phyloP scores from a whole-genome alignment of 2,888 invertebrate species.

The Drosophila algonquin region DNA sequence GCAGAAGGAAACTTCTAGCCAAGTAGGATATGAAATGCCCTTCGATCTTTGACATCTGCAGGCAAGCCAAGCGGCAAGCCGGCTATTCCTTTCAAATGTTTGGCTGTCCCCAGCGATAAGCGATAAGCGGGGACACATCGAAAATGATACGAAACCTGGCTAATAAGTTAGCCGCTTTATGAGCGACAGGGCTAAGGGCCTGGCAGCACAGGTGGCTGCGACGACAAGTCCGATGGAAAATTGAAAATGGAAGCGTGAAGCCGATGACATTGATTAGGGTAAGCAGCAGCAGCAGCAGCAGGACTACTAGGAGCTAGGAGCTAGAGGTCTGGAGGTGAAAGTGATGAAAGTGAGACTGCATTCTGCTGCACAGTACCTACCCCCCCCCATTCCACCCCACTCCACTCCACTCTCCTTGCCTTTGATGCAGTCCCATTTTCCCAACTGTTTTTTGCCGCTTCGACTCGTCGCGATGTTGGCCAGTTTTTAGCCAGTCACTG shows the following conservation, averaged over 20 bases:
- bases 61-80: neutral
- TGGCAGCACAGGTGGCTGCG: constrained; percentile 39
- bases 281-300: constrained; percentile 36
- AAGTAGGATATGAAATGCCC: neutral
- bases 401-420: neutral
- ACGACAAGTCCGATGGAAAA: constrained; percentile 58
- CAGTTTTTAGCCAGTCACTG: constrained; percentile 62
- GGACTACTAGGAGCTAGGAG: constrained; percentile 8
- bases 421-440: constrained; percentile 12
- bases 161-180: constrained; percentile 69
- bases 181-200: constrained; percentile 50
- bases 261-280: constrained; percentile 78
- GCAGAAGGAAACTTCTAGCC: too few relatives aligned
- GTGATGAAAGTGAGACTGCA: constrained; percentile 24
- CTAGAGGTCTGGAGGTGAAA: constrained; percentile 18
- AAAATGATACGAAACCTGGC: constrained; percentile 11
- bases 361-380: neutral
- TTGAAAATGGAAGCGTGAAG: constrained; percentile 69
- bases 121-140: neutral
- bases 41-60: neutral
- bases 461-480: constrained; percentile 27
- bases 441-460: neutral
- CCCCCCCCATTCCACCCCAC: too few relatives aligned
- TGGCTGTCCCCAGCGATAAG: constrained; percentile 6
- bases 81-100: neutral